Percentiles rank a stretch among this genome's conserved stretches.
Evolutionary conservation across 2,113 vertebrate species (phyloP).

Genomic region (Psittacula cyanocephala): DNA sequence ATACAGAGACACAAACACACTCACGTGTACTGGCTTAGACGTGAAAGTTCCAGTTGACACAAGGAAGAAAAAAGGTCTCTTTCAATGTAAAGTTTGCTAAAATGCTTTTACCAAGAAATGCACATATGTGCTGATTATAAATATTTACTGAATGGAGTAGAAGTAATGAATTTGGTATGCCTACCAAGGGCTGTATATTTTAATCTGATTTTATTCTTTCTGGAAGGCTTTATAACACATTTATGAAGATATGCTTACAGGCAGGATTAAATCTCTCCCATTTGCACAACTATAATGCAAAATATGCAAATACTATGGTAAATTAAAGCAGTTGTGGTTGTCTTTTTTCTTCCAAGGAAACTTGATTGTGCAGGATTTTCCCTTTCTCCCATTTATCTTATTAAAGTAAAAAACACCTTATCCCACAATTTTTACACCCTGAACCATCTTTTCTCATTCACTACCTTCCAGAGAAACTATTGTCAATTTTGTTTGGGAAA

Average conservation of each 20-base stretch:
- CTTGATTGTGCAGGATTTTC: background rate
- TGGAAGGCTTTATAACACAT: conserved; percentile 7
- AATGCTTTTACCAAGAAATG: background rate
- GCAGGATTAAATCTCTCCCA: background rate
- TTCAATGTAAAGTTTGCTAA: background rate
- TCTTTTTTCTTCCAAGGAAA: background rate
- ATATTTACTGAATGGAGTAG: conserved; percentile 1
- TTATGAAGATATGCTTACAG: conserved; percentile 20
- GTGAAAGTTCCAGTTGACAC: background rate
- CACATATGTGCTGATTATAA: background rate
- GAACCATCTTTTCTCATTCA: background rate
- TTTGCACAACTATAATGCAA: background rate
- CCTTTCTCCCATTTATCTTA: background rate
- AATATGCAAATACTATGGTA: background rate
- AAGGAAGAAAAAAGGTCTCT: background rate
- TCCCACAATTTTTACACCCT: background rate
- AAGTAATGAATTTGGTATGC: conserved; percentile 42
- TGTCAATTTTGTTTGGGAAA: background rate
- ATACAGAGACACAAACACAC: background rate
- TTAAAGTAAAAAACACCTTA: background rate
- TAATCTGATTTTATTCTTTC: conserved; percentile 44
- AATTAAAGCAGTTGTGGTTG: background rate
- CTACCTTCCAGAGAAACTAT: background rate
- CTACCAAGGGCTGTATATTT: conserved; percentile 43
- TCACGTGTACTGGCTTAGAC: background rate